These are phyloP conservation scores for Sterna hirundo DNA, from an alignment of 2,113 vertebrate species.

Conservation along the genomic window DNA sequence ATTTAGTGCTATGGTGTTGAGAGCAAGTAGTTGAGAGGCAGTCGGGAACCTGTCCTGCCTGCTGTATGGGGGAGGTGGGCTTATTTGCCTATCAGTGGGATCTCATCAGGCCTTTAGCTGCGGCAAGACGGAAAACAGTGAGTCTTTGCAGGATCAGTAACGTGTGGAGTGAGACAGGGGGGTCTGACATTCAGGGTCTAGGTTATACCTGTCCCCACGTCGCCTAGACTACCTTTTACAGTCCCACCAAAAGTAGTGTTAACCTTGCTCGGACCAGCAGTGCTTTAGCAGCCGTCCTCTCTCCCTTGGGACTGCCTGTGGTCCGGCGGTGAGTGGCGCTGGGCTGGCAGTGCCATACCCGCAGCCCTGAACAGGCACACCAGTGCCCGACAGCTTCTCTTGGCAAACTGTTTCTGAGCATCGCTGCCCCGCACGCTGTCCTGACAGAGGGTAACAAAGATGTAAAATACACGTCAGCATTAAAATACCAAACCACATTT, in stretches of 20 bases:
- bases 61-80: neutral
- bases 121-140: neutral
- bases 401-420: neutral
- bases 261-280: neutral
- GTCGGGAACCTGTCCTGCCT: neutral
- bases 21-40: neutral
- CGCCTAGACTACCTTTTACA: neutral
- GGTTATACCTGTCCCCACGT: neutral
- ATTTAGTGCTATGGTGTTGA: neutral
- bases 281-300: neutral
- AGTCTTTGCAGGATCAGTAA: neutral
- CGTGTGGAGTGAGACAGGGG: fast-evolving
- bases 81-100: neutral
- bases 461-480: neutral
- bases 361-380: fast-evolving
- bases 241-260: neutral
- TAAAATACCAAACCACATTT: neutral
- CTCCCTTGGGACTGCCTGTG: neutral
- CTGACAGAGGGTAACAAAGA: neutral
- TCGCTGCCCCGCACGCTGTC: fast-evolving
- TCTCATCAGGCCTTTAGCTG: neutral
- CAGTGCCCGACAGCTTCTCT: neutral
- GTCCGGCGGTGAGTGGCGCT: fast-evolving
- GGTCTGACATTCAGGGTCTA: neutral
- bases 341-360: neutral